Percentiles rank a stretch among this genome's conserved stretches.
These are phyloP conservation scores for Empis stercorea DNA, from an alignment of 2,888 invertebrate species.

Conservation along the genomic window DNA sequence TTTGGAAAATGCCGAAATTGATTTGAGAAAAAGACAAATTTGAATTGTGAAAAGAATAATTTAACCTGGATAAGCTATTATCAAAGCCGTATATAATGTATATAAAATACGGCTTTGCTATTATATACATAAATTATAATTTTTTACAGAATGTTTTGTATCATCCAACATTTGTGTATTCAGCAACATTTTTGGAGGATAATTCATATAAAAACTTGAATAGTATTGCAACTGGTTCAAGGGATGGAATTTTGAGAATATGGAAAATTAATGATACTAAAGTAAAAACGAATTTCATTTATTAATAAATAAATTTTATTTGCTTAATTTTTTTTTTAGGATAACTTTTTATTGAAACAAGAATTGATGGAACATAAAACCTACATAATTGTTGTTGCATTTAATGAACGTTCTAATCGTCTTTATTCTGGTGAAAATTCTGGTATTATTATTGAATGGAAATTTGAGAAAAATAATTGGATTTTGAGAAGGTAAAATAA, in stretches of 20 bases:
- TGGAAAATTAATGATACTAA: background rate
- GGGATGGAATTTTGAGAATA: background rate
- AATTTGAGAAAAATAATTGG: background rate
- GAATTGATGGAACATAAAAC: background rate
- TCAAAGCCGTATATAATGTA: too few relatives aligned
- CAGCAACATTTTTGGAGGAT: background rate
- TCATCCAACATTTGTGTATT: conserved; percentile 1
- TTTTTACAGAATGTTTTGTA: background rate
- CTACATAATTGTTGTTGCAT: background rate
- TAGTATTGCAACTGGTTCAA: background rate
- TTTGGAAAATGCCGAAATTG: too few relatives aligned
- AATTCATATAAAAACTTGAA: background rate
- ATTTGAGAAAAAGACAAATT: too few relatives aligned
- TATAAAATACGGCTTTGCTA: too few relatives aligned
- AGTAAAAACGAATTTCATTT: too few relatives aligned
- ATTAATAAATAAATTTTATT: too few relatives aligned
- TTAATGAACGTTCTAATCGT: background rate
- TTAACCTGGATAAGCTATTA: too few relatives aligned
- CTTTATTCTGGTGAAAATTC: background rate
- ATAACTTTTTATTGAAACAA: background rate
- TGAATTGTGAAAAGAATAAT: too few relatives aligned
- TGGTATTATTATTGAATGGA: background rate
- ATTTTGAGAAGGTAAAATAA: background rate
- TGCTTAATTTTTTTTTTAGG: background rate
- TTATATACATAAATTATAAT: background rate